Percentiles rank a stretch among this genome's conserved stretches.
phyloP scores from a whole-genome alignment of 2,113 vertebrate species.

The Origma solitaria region DNA sequence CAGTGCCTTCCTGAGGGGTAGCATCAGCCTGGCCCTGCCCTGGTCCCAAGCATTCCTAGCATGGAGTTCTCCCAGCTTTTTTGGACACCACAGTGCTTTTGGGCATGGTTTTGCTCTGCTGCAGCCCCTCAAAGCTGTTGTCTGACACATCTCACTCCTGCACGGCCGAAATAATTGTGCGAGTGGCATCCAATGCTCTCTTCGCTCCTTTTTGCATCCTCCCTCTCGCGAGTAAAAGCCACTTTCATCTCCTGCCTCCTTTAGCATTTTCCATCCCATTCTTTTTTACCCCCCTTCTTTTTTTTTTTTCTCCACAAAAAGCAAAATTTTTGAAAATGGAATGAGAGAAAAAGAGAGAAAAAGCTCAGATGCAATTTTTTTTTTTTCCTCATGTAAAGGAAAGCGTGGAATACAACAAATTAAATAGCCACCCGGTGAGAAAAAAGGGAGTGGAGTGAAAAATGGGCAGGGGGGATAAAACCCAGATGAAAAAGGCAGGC shows the following conservation, averaged over 20 bases:
- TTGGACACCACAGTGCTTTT: not conserved
- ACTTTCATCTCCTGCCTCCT: conserved; percentile 21
- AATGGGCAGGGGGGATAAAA: not conserved
- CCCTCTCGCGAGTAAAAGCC: not conserved
- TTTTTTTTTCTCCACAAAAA: not conserved
- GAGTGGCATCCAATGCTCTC: not conserved
- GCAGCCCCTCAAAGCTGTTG: not conserved
- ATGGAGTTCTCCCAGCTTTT: not conserved
- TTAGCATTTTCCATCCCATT: not conserved
- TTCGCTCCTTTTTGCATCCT: not conserved
- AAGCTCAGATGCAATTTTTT: not conserved
- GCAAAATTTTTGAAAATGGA: not conserved
- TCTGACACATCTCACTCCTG: not conserved
- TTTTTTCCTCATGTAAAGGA: conserved; percentile 30
- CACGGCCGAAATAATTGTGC: not conserved
- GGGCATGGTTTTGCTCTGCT: not conserved
- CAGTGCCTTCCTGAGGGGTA: not conserved
- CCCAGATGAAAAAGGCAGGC: conserved; percentile 39
- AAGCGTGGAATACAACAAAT: conserved; percentile 39
- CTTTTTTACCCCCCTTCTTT: too few species aligned
- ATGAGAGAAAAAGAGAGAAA: not conserved
- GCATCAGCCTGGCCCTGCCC: not conserved
- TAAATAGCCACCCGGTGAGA: conserved; percentile 49
- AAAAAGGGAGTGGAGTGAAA: conserved; percentile 14
- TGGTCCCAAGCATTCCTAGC: not conserved